These are phyloP conservation scores for Bombyx mandarina DNA, from an alignment of 1,140 invertebrate genomes.

Conservation along the genomic window DNA sequence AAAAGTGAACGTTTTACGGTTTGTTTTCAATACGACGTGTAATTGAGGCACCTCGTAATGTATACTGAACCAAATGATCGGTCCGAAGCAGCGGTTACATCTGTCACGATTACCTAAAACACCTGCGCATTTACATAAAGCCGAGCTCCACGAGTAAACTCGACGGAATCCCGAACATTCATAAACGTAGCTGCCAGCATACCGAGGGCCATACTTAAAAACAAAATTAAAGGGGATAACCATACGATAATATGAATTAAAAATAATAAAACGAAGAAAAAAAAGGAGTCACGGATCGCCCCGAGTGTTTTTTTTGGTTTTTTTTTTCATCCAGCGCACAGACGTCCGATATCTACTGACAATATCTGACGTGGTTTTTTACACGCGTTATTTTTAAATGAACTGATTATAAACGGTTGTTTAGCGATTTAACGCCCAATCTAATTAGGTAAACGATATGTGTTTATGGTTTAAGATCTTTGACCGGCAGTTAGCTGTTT, in stretches of 20 bases:
- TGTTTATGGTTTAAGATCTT: constrained; percentile 46
- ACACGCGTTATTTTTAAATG: constrained; percentile 67
- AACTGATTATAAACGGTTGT: constrained; percentile 69
- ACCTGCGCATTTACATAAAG: constrained; percentile 67
- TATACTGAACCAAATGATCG: too few species aligned
- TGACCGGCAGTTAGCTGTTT: constrained; percentile 24
- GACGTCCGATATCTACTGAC: constrained; percentile 58
- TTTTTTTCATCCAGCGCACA: constrained; percentile 60
- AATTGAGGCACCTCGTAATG: too few species aligned
- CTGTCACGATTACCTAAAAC: constrained; percentile 50
- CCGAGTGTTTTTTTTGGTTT: constrained; percentile 53
- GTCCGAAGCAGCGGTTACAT: constrained; percentile 22
- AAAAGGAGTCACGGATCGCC: constrained; percentile 68
- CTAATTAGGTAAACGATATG: constrained; percentile 70
- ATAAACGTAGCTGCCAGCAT: constrained; percentile 66
- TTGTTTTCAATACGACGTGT: too few species aligned
- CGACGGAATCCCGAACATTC: constrained; percentile 65
- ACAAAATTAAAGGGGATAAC: constrained; percentile 71
- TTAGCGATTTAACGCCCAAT: constrained; percentile 70
- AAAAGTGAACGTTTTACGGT: too few species aligned
- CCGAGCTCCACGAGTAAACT: constrained; percentile 49
- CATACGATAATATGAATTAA: constrained; percentile 71
- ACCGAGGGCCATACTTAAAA: constrained; percentile 68
- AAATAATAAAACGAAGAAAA: constrained; percentile 68
- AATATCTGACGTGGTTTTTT: constrained; percentile 70